Evolutionary conservation across 2,888 invertebrate genomes (phyloP).

Genomic region (Amphipoea oculea): DNA sequence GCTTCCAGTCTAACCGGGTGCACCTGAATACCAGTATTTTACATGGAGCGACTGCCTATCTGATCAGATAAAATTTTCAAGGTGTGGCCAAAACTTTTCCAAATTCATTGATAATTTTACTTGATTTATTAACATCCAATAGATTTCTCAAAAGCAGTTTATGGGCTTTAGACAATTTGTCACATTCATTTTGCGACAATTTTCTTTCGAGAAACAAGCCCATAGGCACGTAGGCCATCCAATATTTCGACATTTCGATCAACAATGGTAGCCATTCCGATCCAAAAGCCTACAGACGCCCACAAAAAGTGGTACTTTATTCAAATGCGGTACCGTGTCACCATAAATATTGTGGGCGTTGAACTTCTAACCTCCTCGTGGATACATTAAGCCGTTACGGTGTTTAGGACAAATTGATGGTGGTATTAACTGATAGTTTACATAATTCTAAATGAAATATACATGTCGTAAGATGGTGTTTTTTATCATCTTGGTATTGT

Average conservation of each 20-base stretch:
- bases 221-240: not conserved
- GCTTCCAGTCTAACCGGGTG: too few species aligned
- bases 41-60: too few species aligned
- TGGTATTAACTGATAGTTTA: slow-evolving; percentile 39
- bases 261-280: too few species aligned
- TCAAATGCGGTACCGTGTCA: slow-evolving; percentile 14
- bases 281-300: slow-evolving; percentile 27
- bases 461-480: slow-evolving; percentile 6
- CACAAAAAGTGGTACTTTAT: slow-evolving; percentile 25
- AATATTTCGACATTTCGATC: slow-evolving; percentile 11
- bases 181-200: not conserved
- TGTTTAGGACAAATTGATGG: slow-evolving; percentile 32
- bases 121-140: not conserved
- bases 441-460: slow-evolving; percentile 42
- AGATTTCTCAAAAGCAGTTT: not conserved
- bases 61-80: not conserved
- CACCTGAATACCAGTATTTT: too few species aligned
- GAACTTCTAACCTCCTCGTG: slow-evolving; percentile 34
- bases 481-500: slow-evolving; percentile 23
- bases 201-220: not conserved
- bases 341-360: slow-evolving; percentile 35
- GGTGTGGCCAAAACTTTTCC: not conserved
- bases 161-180: not conserved
- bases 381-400: slow-evolving; percentile 21
- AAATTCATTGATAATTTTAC: too few species aligned